phyloP scores from a whole-genome alignment of 1,140 invertebrate genomes.

The Dreissena rostriformis region DNA sequence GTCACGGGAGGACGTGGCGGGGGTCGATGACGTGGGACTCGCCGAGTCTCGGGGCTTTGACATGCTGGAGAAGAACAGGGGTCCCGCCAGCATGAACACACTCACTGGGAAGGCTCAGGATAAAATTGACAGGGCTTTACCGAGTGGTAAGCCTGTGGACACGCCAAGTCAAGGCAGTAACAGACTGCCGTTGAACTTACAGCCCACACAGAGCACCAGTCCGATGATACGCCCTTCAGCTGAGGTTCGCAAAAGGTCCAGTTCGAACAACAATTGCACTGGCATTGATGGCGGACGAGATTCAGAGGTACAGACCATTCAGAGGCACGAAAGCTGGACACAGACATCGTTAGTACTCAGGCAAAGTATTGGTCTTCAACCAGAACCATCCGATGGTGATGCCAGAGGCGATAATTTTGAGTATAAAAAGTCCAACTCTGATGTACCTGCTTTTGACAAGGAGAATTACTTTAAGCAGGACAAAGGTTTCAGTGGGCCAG shows the following conservation, averaged over 20 bases:
- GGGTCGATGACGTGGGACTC: conserved; percentile 42
- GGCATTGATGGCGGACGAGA: no score
- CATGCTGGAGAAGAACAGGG: not conserved
- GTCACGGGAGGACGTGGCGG: conserved; percentile 45
- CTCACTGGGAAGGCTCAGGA: not conserved
- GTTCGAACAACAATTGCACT: not conserved
- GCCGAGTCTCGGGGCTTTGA: conserved; percentile 54
- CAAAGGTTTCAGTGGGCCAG: not conserved
- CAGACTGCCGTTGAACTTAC: not conserved
- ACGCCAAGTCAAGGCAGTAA: not conserved
- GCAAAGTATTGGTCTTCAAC: conserved; percentile 24
- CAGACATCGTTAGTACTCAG: conserved; percentile 44
- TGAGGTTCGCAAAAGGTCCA: not conserved
- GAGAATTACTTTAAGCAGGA: not conserved
- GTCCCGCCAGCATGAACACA: not conserved
- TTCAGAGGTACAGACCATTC: not conserved
- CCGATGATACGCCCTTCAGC: conserved; percentile 22
- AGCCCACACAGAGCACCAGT: conserved; percentile 34
- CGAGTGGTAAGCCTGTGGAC: not conserved
- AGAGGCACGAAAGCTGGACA: conserved; percentile 41
- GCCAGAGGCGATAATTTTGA: not conserved
- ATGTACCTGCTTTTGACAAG: not conserved
- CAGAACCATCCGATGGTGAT: not conserved
- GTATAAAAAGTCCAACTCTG: not conserved
- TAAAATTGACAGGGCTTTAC: not conserved